Conservation (phyloP, 2,113 vertebrate genomes). For the Ivindomyrus marchei region DNA sequence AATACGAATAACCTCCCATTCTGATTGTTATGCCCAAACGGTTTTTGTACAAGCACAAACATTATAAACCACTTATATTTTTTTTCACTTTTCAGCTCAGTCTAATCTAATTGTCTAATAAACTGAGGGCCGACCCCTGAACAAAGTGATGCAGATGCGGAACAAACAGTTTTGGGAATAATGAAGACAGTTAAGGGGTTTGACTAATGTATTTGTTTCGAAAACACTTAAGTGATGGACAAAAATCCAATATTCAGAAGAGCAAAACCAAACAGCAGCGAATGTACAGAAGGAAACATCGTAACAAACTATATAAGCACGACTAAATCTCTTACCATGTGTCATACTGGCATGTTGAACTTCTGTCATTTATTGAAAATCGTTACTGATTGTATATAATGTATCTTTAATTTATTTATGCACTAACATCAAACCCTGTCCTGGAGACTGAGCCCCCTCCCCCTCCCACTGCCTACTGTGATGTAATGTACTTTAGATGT, state of each 20-base stretch:
- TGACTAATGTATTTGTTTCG: constrained; percentile 44
- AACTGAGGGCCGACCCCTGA: constrained; percentile 35
- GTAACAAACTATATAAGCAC: constrained; percentile 22
- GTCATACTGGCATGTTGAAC: constrained; percentile 2
- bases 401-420: not conserved
- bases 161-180: constrained; percentile 23
- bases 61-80: not conserved
- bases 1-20: not conserved
- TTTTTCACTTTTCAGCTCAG: not conserved
- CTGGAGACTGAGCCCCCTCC: not conserved
- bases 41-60: constrained; percentile 9
- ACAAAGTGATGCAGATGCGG: not conserved
- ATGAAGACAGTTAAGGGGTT: constrained; percentile 41
- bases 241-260: not conserved
- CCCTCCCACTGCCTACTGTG: not conserved
- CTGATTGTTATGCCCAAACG: not conserved
- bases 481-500: constrained; percentile 15
- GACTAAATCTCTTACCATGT: constrained; percentile 13
- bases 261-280: constrained; percentile 22
- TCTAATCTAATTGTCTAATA: constrained; percentile 36
- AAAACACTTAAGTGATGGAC: not conserved
- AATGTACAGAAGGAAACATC: constrained; percentile 41
- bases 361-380: constrained; percentile 13
- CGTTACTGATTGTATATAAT: constrained; percentile 6
- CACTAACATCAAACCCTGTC: not conserved